Percentiles rank a stretch among this genome's conserved stretches.
phyloP scores from a whole-genome alignment of 2,113 vertebrate species.

The Climacteris rufus region DNA sequence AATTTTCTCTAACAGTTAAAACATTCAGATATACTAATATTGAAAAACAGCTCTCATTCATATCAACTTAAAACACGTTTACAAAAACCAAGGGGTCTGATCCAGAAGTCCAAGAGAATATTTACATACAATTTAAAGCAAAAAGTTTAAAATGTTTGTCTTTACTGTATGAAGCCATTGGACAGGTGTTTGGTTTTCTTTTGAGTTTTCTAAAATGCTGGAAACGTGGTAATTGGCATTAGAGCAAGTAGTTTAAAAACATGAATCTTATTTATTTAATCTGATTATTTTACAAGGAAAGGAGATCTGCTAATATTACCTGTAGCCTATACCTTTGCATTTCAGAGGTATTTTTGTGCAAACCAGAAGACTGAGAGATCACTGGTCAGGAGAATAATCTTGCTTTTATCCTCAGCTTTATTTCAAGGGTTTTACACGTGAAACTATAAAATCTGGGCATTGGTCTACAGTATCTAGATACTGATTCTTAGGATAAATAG shows the following conservation, averaged over 20 bases:
- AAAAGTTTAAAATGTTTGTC: background rate
- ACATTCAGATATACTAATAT: background rate
- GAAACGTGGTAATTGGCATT: background rate
- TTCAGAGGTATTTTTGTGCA: background rate
- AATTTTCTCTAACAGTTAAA: background rate
- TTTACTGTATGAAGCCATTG: background rate
- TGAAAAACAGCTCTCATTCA: background rate
- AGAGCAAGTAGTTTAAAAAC: background rate
- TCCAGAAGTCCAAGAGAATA: conserved; percentile 8
- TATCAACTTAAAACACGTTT: background rate
- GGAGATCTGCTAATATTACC: background rate
- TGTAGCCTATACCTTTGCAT: background rate
- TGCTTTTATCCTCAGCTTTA: background rate
- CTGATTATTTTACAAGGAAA: background rate
- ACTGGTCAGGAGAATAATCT: background rate
- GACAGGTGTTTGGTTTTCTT: background rate
- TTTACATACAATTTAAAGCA: background rate
- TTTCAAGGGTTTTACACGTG: background rate
- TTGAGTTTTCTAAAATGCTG: background rate
- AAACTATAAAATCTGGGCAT: conserved; percentile 21
- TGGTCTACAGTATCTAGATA: background rate
- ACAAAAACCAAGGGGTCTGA: background rate
- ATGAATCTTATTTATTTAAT: background rate
- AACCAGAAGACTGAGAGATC: background rate
- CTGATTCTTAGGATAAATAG: background rate